phyloP scores from a whole-genome alignment of 2,888 invertebrate species.

The Conistra vaccinii region DNA sequence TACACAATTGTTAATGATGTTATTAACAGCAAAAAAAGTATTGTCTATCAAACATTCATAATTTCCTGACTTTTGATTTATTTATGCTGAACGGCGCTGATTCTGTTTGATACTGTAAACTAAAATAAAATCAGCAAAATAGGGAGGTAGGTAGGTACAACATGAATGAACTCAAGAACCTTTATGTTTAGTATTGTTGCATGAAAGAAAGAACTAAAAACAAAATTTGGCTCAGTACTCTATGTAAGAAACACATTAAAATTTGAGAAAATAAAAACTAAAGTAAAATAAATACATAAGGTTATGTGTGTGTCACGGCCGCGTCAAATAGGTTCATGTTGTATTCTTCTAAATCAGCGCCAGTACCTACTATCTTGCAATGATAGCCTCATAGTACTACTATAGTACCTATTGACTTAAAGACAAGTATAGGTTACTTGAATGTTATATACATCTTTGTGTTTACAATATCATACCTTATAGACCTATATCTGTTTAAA shows the following conservation, averaged over 20 bases:
- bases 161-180: background rate
- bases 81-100: background rate
- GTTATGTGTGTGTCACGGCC: background rate
- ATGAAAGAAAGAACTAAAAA: background rate
- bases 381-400: background rate
- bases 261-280: background rate
- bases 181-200: background rate
- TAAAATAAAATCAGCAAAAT: background rate
- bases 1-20: constrained; percentile 3
- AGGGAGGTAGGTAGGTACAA: background rate
- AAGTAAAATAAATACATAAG: background rate
- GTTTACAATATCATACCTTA: background rate
- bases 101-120: background rate
- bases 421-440: background rate
- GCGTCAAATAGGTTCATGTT: background rate
- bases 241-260: background rate
- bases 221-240: background rate
- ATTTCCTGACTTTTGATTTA: background rate
- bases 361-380: background rate
- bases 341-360: constrained; percentile 8
- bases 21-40: background rate
- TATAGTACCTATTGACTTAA: background rate
- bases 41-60: background rate
- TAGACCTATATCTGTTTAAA: background rate
- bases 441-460: background rate